A percentile compares a stretch with the other conserved stretches of the same genome.
These are phyloP conservation scores for Gnathonemus longibarbis DNA, from an alignment of 2,113 vertebrate species.

Conservation along the genomic window DNA sequence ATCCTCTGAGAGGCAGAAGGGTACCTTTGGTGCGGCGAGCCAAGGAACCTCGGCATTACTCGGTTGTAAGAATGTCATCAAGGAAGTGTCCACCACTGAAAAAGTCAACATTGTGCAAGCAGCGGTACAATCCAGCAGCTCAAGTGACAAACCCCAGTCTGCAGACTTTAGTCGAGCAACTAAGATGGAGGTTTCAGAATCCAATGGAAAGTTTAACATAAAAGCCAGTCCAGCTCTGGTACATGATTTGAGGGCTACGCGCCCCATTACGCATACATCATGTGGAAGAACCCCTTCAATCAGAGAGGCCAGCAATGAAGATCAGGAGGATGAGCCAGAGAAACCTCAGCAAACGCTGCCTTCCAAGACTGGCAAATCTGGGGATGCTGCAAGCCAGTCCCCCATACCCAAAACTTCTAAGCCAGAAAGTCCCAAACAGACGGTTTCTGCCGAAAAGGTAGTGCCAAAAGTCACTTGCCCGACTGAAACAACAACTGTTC, in stretches of 20 bases:
- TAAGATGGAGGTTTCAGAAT: constrained; percentile 38
- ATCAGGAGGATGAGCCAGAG: constrained; percentile 61
- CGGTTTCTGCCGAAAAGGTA: neutral
- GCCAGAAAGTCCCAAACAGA: constrained; percentile 20
- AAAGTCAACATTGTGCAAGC: constrained; percentile 11
- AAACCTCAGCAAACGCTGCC: constrained; percentile 31
- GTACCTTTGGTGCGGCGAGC: constrained; percentile 23
- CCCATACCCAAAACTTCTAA: constrained; percentile 24
- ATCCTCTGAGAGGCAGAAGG: constrained; percentile 45
- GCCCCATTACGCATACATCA: constrained; percentile 57
- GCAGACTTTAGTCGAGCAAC: constrained; percentile 36
- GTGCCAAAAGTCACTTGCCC: neutral
- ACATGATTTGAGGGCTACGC: constrained; percentile 52
- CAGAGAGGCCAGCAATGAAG: constrained; percentile 65
- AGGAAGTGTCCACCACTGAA: constrained; percentile 34
- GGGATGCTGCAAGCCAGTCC: constrained; percentile 25
- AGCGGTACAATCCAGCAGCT: constrained; percentile 15
- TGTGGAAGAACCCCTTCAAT: constrained; percentile 64
- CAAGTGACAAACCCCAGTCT: constrained; percentile 33
- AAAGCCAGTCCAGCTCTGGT: constrained; percentile 40
- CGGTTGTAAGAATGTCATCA: constrained; percentile 29
- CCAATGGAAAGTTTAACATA: constrained; percentile 35
- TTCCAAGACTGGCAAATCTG: constrained; percentile 5
- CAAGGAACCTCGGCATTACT: constrained; percentile 32
- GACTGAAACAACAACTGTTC: neutral